Conservation (phyloP, 2,888 invertebrate species). For the Brachypalpus laphriformis region DNA sequence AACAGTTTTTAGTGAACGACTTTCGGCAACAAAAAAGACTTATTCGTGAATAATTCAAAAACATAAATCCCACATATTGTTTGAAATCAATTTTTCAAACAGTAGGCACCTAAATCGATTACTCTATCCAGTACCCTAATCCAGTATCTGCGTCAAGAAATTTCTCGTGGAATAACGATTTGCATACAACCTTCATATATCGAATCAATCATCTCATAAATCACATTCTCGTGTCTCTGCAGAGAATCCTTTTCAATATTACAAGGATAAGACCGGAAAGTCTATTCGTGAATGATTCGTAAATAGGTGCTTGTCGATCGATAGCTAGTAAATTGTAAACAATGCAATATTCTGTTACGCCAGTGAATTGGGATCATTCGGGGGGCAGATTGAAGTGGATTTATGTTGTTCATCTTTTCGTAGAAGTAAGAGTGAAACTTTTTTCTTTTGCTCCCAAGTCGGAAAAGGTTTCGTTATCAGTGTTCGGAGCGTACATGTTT, state of each 20-base stretch:
- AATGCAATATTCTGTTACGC: slow-evolving; percentile 18
- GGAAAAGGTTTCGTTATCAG: slow-evolving; percentile 26
- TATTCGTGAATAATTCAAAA: neutral
- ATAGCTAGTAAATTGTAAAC: slow-evolving; percentile 39
- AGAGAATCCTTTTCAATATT: slow-evolving; percentile 41
- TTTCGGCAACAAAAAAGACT: neutral
- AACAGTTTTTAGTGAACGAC: neutral
- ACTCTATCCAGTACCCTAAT: neutral
- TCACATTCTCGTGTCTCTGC: slow-evolving; percentile 5
- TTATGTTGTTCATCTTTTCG: slow-evolving; percentile 39
- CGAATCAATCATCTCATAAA: slow-evolving; percentile 65
- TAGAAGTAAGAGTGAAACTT: slow-evolving; percentile 22
- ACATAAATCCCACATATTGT: neutral
- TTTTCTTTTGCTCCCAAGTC: neutral
- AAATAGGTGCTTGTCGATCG: slow-evolving; percentile 54
- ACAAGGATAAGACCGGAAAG: slow-evolving; percentile 30
- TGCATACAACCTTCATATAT: slow-evolving; percentile 19
- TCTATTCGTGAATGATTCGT: slow-evolving; percentile 46
- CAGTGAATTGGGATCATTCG: slow-evolving; percentile 46
- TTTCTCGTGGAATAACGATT: neutral
- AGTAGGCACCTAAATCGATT: neutral
- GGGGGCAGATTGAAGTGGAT: slow-evolving; percentile 61
- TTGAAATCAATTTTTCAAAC: neutral
- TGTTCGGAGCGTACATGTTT: neutral
- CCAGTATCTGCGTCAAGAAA: slow-evolving; percentile 15